Percentiles rank a stretch among this genome's conserved stretches.
Evolutionary conservation across 1,140 invertebrate species (phyloP).

Genomic region (Proctacanthus coquilletti): DNA sequence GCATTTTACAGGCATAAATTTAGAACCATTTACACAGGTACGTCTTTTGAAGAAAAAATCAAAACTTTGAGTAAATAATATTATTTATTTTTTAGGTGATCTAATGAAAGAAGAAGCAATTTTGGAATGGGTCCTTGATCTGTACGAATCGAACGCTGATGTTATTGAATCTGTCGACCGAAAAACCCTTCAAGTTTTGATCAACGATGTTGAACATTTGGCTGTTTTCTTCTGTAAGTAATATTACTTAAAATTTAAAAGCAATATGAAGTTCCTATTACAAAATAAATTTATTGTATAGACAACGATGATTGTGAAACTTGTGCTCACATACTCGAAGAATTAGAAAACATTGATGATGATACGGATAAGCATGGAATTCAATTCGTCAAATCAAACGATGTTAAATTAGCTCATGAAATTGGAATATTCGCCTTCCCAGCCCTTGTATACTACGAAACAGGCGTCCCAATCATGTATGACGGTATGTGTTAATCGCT

Average conservation of each 20-base stretch:
- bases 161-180: slow-evolving; percentile 84
- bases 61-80: neutral
- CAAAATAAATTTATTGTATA: slow-evolving; percentile 22
- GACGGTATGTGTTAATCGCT: slow-evolving; percentile 54
- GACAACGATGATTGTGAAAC: slow-evolving; percentile 71
- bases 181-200: slow-evolving; percentile 74
- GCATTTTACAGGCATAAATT: slow-evolving; percentile 85
- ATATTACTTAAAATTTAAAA: slow-evolving; percentile 8
- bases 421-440: slow-evolving; percentile 84
- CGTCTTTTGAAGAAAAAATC: neutral
- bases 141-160: slow-evolving; percentile 70
- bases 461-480: slow-evolving; percentile 84
- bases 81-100: slow-evolving; percentile 36
- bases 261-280: slow-evolving; percentile 7
- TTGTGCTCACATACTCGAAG: slow-evolving; percentile 68
- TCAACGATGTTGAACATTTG: slow-evolving; percentile 79
- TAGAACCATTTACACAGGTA: slow-evolving; percentile 61
- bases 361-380: slow-evolving; percentile 83
- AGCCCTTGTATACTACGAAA: slow-evolving; percentile 81
- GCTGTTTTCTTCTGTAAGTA: slow-evolving; percentile 85
- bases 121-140: slow-evolving; percentile 74
- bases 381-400: slow-evolving; percentile 87
- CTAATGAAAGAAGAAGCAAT: slow-evolving; percentile 84
- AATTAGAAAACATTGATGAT: slow-evolving; percentile 87
- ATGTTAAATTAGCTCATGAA: slow-evolving; percentile 74